phyloP scores from a whole-genome alignment of 2,888 invertebrate species.

The Ditylenchus weischeri region DNA sequence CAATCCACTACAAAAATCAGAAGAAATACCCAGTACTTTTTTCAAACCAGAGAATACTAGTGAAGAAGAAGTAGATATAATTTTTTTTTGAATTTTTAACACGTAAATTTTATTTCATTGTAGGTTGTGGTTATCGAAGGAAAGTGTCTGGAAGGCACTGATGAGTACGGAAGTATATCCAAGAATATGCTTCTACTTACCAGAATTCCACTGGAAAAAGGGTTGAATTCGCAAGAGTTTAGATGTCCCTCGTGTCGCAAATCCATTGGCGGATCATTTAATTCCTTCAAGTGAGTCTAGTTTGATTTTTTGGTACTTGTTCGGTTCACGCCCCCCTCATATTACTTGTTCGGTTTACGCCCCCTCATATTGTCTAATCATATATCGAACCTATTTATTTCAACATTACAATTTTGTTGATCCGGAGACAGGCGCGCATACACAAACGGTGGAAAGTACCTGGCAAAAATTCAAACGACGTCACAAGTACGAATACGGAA shows the following conservation, averaged over 20 bases:
- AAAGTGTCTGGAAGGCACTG: slow-evolving; percentile 7
- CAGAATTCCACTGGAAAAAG: slow-evolving; percentile 45
- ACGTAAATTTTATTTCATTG: no score
- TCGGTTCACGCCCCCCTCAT: no score
- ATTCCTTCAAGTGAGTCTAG: slow-evolving; percentile 39
- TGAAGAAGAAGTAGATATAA: not conserved
- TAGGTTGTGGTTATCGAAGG: not conserved
- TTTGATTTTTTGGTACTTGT: no score
- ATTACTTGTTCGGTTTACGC: no score
- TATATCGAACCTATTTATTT: no score
- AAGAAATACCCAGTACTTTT: not conserved
- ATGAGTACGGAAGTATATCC: slow-evolving; percentile 26
- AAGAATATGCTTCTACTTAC: slow-evolving; percentile 28
- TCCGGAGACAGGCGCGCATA: no score
- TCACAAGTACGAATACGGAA: no score
- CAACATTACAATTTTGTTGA: no score
- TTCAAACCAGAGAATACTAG: not conserved
- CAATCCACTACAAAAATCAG: not conserved
- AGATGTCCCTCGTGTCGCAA: slow-evolving; percentile 51
- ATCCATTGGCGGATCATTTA: slow-evolving; percentile 42
- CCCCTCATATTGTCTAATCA: no score
- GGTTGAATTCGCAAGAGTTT: slow-evolving; percentile 52
- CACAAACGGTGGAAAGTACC: no score
- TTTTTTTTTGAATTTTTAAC: not conserved
- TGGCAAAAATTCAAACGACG: no score